Evolutionary conservation across 2,888 invertebrate species (phyloP).

Genomic region (Drosophila neotestacea): DNA sequence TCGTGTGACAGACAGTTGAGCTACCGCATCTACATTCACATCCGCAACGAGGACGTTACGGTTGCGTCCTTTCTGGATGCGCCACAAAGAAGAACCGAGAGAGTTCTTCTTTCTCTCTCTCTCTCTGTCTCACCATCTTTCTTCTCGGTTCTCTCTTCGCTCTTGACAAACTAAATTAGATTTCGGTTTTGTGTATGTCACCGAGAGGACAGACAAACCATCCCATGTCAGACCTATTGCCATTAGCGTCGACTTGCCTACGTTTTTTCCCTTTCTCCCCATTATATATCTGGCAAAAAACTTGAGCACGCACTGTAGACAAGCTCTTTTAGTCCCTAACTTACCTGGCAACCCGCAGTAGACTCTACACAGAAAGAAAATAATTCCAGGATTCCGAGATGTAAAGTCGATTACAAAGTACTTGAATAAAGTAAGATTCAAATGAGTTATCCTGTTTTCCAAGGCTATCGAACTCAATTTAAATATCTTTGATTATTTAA

Average conservation of each 20-base stretch:
- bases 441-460: too few species aligned
- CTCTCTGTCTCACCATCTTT: not conserved
- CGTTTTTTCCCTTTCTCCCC: not conserved
- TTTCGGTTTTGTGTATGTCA: constrained; percentile 69
- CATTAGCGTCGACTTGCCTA: constrained; percentile 38
- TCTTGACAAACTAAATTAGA: constrained; percentile 74
- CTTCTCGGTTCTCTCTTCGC: constrained; percentile 11
- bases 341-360: not conserved
- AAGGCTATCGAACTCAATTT: too few species aligned
- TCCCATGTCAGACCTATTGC: constrained; percentile 30
- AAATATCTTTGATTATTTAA: too few species aligned
- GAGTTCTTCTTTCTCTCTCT: constrained; percentile 4
- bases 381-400: too few species aligned
- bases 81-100: constrained; percentile 35
- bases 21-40: constrained; percentile 24
- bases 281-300: not conserved
- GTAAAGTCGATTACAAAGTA: too few species aligned
- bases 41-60: constrained; percentile 14
- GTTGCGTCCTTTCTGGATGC: constrained; percentile 16
- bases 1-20: constrained; percentile 57
- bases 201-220: constrained; percentile 26
- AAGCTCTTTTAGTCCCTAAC: not conserved
- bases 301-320: constrained; percentile 42
- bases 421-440: too few species aligned
- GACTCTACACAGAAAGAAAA: not conserved